These are phyloP conservation scores for Bombus terrestris DNA, from an alignment of 1,140 invertebrate genomes.

Conservation along the genomic window DNA sequence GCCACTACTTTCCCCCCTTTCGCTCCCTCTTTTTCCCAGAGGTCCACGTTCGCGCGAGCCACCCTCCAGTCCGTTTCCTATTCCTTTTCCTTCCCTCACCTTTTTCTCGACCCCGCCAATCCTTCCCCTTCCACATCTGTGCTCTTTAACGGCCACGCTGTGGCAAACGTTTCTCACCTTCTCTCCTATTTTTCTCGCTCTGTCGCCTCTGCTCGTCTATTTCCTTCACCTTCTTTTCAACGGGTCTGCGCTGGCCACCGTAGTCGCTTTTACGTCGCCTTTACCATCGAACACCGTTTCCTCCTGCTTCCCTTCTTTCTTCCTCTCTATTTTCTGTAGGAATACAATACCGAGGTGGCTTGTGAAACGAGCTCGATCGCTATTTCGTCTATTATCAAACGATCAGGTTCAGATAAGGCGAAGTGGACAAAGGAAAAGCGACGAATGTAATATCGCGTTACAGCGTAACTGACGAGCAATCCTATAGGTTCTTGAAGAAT, in stretches of 20 bases:
- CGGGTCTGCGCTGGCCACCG: constrained; percentile 32
- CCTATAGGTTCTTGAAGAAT: background rate
- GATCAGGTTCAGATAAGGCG: background rate
- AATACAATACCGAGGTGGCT: background rate
- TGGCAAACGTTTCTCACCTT: constrained; percentile 46
- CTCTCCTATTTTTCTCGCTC: constrained; percentile 35
- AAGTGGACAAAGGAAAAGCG: background rate
- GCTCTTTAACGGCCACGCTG: constrained; percentile 5
- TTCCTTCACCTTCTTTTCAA: constrained; percentile 34
- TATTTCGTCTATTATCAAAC: background rate
- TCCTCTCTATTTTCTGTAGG: background rate
- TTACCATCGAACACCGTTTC: constrained; percentile 31
- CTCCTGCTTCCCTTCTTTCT: background rate
- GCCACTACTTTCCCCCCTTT: constrained; percentile 60
- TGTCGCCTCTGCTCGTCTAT: constrained; percentile 14
- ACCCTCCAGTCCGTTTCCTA: constrained; percentile 1
- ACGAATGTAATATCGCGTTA: no score
- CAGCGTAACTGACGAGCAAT: no score
- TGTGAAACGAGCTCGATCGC: constrained; percentile 2
- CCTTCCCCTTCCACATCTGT: background rate
- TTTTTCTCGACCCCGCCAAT: constrained; percentile 18
- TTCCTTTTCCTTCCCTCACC: constrained; percentile 37
- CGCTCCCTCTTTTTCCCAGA: constrained; percentile 51
- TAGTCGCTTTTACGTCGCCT: constrained; percentile 34
- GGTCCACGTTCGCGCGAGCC: constrained; percentile 43